Percentiles rank a stretch among this genome's conserved stretches.
Conservation (phyloP, 2,113 vertebrate species). For the Microtus pennsylvanicus region DNA sequence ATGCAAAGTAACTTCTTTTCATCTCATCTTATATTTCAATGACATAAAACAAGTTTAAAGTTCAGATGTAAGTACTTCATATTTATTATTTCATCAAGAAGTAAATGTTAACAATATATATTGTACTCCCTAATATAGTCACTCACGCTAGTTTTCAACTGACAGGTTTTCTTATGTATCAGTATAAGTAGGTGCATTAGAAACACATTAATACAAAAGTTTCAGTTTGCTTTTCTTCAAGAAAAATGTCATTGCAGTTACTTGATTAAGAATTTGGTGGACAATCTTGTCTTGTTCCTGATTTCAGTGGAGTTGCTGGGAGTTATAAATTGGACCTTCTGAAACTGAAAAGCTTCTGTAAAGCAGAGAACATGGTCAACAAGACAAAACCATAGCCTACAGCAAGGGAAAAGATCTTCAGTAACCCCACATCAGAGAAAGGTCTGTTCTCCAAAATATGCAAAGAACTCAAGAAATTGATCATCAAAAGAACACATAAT, state of each 20-base stretch:
- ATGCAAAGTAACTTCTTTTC: background rate
- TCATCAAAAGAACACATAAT: no score
- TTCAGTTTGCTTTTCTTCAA: constrained; percentile 16
- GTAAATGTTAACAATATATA: background rate
- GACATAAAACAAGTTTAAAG: background rate
- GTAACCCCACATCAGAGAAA: no score
- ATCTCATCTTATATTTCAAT: background rate
- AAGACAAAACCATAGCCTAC: no score
- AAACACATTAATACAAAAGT: background rate
- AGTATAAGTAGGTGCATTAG: background rate
- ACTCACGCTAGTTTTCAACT: background rate
- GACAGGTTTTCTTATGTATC: background rate
- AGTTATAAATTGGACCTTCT: no score
- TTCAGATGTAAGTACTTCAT: background rate
- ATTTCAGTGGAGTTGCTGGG: no score
- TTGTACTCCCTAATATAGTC: background rate
- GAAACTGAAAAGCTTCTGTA: no score
- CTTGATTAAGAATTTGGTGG: background rate
- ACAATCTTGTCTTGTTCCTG: no score
- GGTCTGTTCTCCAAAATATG: no score
- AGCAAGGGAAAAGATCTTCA: no score
- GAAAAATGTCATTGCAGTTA: background rate
- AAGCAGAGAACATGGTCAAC: no score
- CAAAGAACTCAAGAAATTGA: no score
- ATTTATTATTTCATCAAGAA: background rate